Evolutionary conservation across 2,888 invertebrate genomes (phyloP).

Genomic region (Iselma pallidipennis): DNA sequence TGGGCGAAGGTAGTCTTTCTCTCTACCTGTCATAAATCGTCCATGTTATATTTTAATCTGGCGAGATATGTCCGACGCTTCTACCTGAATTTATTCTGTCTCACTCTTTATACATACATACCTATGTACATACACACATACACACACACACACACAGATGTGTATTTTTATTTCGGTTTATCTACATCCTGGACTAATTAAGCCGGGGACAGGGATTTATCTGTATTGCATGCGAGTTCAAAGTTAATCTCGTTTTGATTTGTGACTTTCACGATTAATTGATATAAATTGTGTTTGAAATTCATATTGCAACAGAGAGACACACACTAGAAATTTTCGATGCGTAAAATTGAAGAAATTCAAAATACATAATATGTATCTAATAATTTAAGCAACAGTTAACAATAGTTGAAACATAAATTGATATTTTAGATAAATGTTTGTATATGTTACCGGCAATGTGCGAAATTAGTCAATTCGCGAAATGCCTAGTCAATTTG

Average conservation of each 20-base stretch:
- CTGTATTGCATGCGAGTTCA: conserved; percentile 32
- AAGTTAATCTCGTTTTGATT: conserved; percentile 35
- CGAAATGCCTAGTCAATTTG: no score
- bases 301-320: conserved; percentile 4
- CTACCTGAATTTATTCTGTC: conserved; percentile 15
- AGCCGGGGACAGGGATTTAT: conserved; percentile 29
- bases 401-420: no score
- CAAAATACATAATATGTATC: no score
- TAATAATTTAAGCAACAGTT: no score
- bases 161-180: conserved; percentile 23
- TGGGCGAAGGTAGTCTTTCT: background rate
- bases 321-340: no score
- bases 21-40: conserved; percentile 20
- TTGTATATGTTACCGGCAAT: no score
- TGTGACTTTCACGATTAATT: conserved; percentile 31
- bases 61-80: conserved; percentile 3
- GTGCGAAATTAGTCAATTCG: no score
- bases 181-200: conserved; percentile 28
- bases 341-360: no score
- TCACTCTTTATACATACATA: no score
- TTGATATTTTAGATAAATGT: no score
- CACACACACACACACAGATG: background rate
- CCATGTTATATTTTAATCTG: conserved; percentile 22
- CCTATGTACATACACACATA: background rate
- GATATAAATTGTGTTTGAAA: conserved; percentile 28